Evolutionary conservation across 1,140 invertebrate species (phyloP), one percentile per base, ranked within the genome.

Genomic region (Apis dorsata): DNA sequence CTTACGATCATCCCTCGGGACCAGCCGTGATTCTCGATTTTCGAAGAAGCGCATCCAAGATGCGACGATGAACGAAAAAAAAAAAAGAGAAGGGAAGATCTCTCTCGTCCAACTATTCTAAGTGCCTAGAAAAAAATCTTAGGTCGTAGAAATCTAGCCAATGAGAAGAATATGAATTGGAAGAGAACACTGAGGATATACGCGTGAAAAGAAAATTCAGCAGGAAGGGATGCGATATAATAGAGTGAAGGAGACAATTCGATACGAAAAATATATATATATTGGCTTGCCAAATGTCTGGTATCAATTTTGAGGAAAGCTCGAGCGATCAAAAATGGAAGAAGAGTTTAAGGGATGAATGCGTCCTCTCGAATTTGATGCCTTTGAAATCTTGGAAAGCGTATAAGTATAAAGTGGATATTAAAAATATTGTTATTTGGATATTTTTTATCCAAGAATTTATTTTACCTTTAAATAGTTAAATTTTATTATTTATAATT

Each of bases 361-460:
- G 24, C 57, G 28, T 8, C 9, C 51, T 24, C 51, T 21, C 0
- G 17, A 72, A 53, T 72, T 72, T 72, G 17, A 57, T 57, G 15
- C 53, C 53, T 72, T 28, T 49, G 70, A 72, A 10, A 72, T 57
- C 53, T 72, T 55, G 49, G 15, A 71, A 55, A 71, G n/a, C 11
- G 44, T 24, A 34, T 24, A 70, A 49, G 21, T n/a, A 49, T 21
- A 51, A 70, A 21, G 12, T 63, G n/a, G 60, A n/a, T 24, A 24
- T 13, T 24, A 15, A 17, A 28, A 13, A 24, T 65, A n/a, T 63
- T 63, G 4, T n/a, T 13, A 63, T n/a, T 24, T n/a, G 11, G 24
- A 24, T n/a, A 62, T 24, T 24, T 24, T 24, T 24, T n/a, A 13
- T 53, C 51, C 1, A 53, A 53, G 10, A 53, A 53, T 44, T 44